These are phyloP conservation scores for Phataginus tetradactyla DNA, from an alignment of 2,797 vertebrate species.

Conservation along the genomic window DNA sequence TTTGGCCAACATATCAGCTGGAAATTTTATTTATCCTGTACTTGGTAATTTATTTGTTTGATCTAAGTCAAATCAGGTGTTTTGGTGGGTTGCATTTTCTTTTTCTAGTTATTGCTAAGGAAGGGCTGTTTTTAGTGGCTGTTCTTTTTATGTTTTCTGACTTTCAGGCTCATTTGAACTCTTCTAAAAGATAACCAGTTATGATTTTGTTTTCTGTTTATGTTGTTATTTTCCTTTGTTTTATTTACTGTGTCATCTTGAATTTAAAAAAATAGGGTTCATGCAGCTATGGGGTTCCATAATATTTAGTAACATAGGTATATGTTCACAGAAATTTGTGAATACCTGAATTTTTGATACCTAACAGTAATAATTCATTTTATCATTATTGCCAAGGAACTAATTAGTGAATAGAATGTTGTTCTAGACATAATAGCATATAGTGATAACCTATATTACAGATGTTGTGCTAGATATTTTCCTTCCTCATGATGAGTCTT, in stretches of 20 bases:
- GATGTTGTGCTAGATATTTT: not conserved
- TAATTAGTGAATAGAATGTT: not conserved
- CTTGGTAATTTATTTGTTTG: not conserved
- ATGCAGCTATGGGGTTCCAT: not conserved
- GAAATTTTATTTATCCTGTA: conserved; percentile 22
- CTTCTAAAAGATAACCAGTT: not conserved
- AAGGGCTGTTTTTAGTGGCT: not conserved
- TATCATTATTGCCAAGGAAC: not conserved
- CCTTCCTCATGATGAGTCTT: not conserved
- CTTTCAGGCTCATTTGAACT: not conserved
- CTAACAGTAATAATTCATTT: not conserved
- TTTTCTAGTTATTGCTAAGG: not conserved
- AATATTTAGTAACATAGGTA: not conserved
- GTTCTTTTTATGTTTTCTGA: not conserved
- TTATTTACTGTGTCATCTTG: not conserved
- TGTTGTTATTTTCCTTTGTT: not conserved
- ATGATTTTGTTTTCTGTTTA: not conserved
- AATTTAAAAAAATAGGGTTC: not conserved
- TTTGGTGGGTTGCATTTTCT: not conserved
- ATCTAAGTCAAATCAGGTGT: not conserved
- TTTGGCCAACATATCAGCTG: not conserved
- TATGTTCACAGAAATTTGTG: not conserved
- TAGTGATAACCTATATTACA: not conserved
- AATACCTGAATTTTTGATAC: not conserved
- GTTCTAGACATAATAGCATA: not conserved